These are phyloP conservation scores for Pelagia noctiluca DNA, from an alignment of 30 jellyfish, hydroid and myxozoan species.

Conservation along the genomic window DNA sequence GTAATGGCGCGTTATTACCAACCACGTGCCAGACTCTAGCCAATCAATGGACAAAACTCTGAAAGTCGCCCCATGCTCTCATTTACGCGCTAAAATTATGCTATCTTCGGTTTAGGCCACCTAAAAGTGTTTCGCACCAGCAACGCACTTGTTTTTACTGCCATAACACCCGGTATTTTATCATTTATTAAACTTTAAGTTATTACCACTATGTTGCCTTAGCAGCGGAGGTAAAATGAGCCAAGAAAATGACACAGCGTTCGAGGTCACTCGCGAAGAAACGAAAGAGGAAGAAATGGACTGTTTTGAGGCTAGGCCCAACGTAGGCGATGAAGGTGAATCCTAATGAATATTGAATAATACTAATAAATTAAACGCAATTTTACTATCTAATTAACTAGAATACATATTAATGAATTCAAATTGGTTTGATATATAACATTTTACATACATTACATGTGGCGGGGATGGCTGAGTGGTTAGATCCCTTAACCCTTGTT, in stretches of 20 bases:
- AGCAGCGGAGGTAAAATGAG: no score
- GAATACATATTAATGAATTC: no score
- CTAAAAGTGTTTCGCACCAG: slow-evolving; percentile 24
- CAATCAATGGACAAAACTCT: slow-evolving; percentile 30
- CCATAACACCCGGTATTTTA: no score
- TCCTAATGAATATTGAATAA: no score
- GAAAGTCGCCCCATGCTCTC: slow-evolving; percentile 81
- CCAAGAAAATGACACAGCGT: not conserved
- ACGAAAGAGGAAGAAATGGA: slow-evolving; percentile 14
- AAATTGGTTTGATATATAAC: no score
- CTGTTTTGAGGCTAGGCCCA: slow-evolving; percentile 35
- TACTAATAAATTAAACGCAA: no score
- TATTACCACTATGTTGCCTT: no score
- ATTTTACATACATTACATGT: no score
- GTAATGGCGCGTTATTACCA: slow-evolving; percentile 49
- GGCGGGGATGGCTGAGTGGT: no score
- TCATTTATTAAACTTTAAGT: no score
- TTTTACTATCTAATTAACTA: no score
- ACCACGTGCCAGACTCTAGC: slow-evolving; percentile 37
- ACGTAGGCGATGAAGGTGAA: slow-evolving; percentile 76
- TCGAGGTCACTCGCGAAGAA: slow-evolving; percentile 9
- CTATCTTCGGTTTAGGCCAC: slow-evolving; percentile 70
- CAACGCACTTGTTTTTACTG: not conserved
- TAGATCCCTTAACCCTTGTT: no score
- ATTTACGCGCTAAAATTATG: slow-evolving; percentile 40